phyloP scores from a whole-genome alignment of 2,888 invertebrate genomes.

The Omphaloscelis lunosa region DNA sequence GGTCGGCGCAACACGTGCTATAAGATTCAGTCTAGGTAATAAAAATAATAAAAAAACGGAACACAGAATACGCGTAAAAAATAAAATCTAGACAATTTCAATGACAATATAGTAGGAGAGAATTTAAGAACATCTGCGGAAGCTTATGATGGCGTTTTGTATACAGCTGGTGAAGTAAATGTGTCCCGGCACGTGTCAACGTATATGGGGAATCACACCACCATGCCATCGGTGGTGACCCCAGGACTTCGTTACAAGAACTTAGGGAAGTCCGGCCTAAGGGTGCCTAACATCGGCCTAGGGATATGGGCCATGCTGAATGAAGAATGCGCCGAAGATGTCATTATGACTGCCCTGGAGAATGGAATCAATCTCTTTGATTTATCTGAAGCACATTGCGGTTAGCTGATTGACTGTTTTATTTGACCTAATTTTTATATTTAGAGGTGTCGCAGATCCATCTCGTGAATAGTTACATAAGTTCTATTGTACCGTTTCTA shows the following conservation, averaged over 20 bases:
- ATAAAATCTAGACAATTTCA: conserved; percentile 14
- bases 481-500: neutral
- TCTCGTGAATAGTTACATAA: neutral
- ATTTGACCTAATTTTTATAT: neutral
- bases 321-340: conserved; percentile 97
- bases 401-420: conserved; percentile 79
- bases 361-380: conserved; percentile 99
- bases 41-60: neutral
- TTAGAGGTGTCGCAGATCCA: neutral
- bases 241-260: conserved; percentile 97
- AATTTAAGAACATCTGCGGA: neutral
- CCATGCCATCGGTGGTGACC: conserved; percentile 92
- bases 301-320: conserved; percentile 97
- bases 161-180: conserved; percentile 81
- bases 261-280: conserved; percentile 98
- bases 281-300: conserved; percentile 98
- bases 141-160: conserved; percentile 31
- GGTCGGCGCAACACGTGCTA: no score
- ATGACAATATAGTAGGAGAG: conserved; percentile 27
- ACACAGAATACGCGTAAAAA: neutral
- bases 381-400: conserved; percentile 97
- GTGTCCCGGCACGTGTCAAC: conserved; percentile 88
- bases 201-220: conserved; percentile 90
- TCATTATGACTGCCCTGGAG: conserved; percentile 97
- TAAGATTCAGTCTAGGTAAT: neutral